Conservation (phyloP, 2,113 vertebrate species). For the Nestor notabilis region DNA sequence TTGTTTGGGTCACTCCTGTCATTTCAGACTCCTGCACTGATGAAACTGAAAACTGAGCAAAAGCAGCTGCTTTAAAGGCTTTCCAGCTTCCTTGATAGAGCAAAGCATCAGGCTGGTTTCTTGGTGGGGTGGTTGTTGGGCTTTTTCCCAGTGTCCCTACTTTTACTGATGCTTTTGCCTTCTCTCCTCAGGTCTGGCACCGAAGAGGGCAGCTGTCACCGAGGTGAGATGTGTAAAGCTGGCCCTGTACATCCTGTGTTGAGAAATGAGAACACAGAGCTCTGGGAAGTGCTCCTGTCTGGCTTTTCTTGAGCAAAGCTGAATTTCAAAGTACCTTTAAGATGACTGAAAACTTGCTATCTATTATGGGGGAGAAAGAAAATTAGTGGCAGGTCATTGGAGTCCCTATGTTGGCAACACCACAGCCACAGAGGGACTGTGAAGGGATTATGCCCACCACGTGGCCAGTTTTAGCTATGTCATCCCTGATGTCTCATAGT, state of each 20-base stretch:
- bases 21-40: neutral
- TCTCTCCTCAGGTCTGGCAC: slow-evolving; percentile 61
- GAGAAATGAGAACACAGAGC: neutral
- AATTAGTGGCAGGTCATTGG: neutral
- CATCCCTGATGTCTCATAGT: neutral
- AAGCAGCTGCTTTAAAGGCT: neutral
- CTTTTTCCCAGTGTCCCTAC: neutral
- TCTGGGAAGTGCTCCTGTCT: neutral
- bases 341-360: neutral
- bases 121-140: neutral
- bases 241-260: neutral
- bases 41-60: neutral
- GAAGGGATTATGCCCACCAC: neutral
- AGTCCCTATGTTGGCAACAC: neutral
- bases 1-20: neutral
- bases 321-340: neutral
- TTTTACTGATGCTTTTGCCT: neutral
- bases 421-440: neutral
- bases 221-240: slow-evolving; percentile 71
- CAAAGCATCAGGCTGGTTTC: neutral
- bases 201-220: slow-evolving; percentile 41
- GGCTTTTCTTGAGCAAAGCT: neutral
- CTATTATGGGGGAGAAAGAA: neutral
- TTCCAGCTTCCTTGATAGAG: neutral
- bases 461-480: neutral